These are phyloP conservation scores for Buphagus erythrorhynchus DNA, from an alignment of 2,797 vertebrate genomes.

Conservation along the genomic window DNA sequence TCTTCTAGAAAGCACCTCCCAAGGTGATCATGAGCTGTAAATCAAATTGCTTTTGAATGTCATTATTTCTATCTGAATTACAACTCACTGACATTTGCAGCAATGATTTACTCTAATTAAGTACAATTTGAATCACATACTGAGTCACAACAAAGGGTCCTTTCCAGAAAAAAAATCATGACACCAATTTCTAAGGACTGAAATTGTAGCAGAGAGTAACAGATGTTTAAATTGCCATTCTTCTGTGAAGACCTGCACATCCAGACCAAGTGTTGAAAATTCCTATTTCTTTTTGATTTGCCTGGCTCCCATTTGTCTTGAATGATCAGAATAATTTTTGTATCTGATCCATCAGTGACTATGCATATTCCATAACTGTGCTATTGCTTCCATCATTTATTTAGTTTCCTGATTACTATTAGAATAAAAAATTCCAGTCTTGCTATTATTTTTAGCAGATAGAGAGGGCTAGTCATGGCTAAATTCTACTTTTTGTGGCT, in stretches of 20 bases:
- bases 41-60: background rate
- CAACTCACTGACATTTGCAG: background rate
- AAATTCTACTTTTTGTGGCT: background rate
- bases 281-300: background rate
- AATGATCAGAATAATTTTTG: background rate
- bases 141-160: background rate
- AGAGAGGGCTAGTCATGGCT: background rate
- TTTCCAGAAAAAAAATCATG: background rate
- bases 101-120: conserved; percentile 12
- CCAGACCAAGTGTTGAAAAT: background rate
- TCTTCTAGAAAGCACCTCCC: background rate
- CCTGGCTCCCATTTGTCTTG: background rate
- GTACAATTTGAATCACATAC: background rate
- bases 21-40: background rate
- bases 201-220: background rate
- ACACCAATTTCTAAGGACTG: background rate
- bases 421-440: background rate
- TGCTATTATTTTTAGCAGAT: background rate
- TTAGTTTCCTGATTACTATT: background rate
- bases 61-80: background rate
- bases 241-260: background rate
- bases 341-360: background rate
- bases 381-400: background rate
- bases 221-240: background rate
- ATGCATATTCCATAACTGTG: background rate